phyloP scores from a whole-genome alignment of 2,888 invertebrate genomes.

The Agrotis segetum region DNA sequence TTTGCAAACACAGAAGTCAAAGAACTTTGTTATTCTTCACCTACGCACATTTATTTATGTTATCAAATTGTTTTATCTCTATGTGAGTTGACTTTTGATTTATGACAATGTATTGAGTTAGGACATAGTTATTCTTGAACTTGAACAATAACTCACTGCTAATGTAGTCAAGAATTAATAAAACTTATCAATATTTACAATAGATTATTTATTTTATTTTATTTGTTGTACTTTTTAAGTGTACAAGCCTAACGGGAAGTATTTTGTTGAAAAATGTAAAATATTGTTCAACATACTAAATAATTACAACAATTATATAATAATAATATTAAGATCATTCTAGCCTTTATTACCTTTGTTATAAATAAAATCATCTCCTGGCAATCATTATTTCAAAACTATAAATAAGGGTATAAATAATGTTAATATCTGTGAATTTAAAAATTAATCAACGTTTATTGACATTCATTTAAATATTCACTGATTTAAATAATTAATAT shows the following conservation, averaged over 20 bases:
- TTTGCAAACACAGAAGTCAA: constrained; percentile 20
- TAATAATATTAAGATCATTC: no score
- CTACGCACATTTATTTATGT: constrained; percentile 25
- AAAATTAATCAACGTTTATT: not conserved
- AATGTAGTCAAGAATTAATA: constrained; percentile 15
- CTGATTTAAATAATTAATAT: constrained; percentile 19
- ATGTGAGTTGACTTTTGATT: constrained; percentile 44
- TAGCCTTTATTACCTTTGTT: not conserved
- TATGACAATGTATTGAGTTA: constrained; percentile 38
- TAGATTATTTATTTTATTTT: not conserved
- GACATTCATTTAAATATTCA: not conserved
- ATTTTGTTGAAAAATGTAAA: not conserved
- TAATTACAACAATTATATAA: no score
- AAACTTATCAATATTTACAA: not conserved
- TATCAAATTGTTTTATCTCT: constrained; percentile 46
- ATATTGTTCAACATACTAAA: no score
- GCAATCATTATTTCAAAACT: no score
- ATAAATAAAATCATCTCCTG: not conserved
- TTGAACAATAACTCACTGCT: constrained; percentile 46
- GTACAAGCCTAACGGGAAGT: rapidly evolving
- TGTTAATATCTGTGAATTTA: not conserved
- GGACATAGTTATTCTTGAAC: constrained; percentile 61
- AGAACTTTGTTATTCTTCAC: constrained; percentile 20
- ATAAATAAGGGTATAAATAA: no score
- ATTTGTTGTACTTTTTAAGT: not conserved